Evolutionary conservation across 2,797 vertebrate species (phyloP).

Genomic region (Microtus californicus): DNA sequence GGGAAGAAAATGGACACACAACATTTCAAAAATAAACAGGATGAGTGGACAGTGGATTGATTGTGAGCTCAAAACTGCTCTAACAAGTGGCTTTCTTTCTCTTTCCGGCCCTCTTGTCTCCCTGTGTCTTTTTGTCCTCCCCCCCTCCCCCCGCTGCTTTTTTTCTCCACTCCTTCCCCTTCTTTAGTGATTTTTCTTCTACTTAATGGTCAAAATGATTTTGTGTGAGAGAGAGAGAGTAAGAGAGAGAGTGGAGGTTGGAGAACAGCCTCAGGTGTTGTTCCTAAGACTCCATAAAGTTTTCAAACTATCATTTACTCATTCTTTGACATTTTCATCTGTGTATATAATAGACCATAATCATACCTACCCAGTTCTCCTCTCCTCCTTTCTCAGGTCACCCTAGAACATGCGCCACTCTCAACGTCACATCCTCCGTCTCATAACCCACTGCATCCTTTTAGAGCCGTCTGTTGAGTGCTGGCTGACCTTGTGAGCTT

Average conservation of each 20-base stretch:
- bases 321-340: background rate
- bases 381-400: background rate
- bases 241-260: background rate
- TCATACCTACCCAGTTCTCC: background rate
- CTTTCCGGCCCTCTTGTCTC: background rate
- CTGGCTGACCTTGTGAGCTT: background rate
- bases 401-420: too few species aligned
- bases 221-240: too few species aligned
- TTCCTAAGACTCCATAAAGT: background rate
- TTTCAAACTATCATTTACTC: background rate
- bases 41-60: background rate
- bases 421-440: rapidly evolving
- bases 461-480: background rate
- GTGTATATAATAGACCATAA: background rate
- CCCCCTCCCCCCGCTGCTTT: rapidly evolving
- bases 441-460: background rate
- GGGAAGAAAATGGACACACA: background rate
- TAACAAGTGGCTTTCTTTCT: rapidly evolving
- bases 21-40: background rate
- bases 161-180: background rate
- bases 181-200: background rate
- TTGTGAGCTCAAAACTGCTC: background rate
- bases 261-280: background rate
- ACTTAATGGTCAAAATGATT: background rate
- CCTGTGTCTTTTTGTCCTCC: background rate